phyloP scores from a whole-genome alignment of 1,140 invertebrate species.

The Drosophila sp. region DNA sequence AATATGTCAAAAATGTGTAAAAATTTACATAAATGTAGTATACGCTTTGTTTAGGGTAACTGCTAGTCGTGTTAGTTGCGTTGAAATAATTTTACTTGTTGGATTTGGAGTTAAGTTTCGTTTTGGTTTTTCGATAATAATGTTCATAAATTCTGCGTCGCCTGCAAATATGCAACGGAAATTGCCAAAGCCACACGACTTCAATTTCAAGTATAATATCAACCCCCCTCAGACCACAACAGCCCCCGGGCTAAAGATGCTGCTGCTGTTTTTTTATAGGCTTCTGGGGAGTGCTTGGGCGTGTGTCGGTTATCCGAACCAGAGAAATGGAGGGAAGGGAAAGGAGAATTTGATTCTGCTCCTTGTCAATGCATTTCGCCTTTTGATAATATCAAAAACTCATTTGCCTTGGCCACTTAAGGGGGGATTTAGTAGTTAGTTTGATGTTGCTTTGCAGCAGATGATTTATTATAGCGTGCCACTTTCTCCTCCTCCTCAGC shows the following conservation, averaged over 20 bases:
- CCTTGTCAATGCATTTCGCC: slow-evolving; percentile 80
- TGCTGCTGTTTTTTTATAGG: slow-evolving; percentile 55
- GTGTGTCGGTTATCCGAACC: slow-evolving; percentile 40
- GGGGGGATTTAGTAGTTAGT: slow-evolving; percentile 45
- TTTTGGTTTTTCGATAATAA: slow-evolving; percentile 49
- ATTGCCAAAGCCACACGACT: slow-evolving; percentile 76
- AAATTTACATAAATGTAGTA: no score
- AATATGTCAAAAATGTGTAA: no score
- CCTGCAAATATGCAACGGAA: slow-evolving; percentile 81
- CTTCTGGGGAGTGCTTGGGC: slow-evolving; percentile 52
- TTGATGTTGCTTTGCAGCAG: slow-evolving; percentile 50
- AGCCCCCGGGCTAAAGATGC: slow-evolving; percentile 23
- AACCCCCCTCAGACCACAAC: not conserved
- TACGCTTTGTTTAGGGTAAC: not conserved
- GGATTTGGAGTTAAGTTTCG: slow-evolving; percentile 36
- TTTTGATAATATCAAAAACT: slow-evolving; percentile 82
- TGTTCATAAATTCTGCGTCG: slow-evolving; percentile 75
- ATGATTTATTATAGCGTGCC: slow-evolving; percentile 70
- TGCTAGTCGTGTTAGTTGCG: not conserved
- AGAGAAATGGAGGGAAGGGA: not conserved
- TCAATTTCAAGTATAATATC: slow-evolving; percentile 49
- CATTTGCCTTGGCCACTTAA: slow-evolving; percentile 69
- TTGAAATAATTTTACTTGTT: slow-evolving; percentile 3
- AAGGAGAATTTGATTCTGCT: slow-evolving; percentile 28
- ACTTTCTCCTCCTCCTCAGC: no score